phyloP scores from a whole-genome alignment of 1,140 invertebrate species.

The Drosophila santomea region DNA sequence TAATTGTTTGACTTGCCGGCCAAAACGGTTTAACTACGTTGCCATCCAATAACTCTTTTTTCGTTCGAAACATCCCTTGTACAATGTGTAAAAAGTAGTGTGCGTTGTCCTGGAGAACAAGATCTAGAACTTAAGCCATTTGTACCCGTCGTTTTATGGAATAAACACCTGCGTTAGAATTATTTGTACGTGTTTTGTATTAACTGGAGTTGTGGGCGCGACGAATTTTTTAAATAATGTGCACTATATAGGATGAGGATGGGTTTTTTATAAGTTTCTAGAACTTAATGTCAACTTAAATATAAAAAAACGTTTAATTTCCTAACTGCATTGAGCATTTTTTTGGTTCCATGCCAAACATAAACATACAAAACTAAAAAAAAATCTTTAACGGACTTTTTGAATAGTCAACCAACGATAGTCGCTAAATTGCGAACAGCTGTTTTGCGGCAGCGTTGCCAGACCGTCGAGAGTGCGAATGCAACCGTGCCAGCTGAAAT shows the following conservation, averaged over 20 bases:
- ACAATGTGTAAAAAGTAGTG: conserved; percentile 68
- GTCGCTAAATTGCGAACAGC: neutral
- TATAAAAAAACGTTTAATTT: too few species aligned
- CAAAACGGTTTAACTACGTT: conserved; percentile 30
- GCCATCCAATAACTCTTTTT: conserved; percentile 26
- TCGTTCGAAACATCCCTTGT: conserved; percentile 41
- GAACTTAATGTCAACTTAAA: too few species aligned
- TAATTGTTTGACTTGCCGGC: conserved; percentile 62
- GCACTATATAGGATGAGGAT: too few species aligned
- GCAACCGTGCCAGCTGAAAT: conserved; percentile 11
- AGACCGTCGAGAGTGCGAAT: neutral
- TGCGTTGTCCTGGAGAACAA: conserved; percentile 41
- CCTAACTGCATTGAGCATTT: too few species aligned
- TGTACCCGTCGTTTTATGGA: conserved; percentile 54
- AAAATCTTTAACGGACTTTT: neutral
- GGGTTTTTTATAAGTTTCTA: too few species aligned
- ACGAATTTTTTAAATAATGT: neutral
- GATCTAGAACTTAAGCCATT: conserved; percentile 61
- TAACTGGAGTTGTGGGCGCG: too few species aligned
- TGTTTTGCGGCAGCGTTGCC: neutral
- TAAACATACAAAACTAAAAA: too few species aligned
- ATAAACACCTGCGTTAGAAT: conserved; percentile 61
- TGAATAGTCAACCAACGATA: neutral
- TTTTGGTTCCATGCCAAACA: too few species aligned
- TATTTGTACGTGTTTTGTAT: conserved; percentile 13